A percentile compares a stretch with the other conserved stretches of the same genome.
phyloP scores from a whole-genome alignment of 2,797 vertebrate genomes.

The Danio tinwini region DNA sequence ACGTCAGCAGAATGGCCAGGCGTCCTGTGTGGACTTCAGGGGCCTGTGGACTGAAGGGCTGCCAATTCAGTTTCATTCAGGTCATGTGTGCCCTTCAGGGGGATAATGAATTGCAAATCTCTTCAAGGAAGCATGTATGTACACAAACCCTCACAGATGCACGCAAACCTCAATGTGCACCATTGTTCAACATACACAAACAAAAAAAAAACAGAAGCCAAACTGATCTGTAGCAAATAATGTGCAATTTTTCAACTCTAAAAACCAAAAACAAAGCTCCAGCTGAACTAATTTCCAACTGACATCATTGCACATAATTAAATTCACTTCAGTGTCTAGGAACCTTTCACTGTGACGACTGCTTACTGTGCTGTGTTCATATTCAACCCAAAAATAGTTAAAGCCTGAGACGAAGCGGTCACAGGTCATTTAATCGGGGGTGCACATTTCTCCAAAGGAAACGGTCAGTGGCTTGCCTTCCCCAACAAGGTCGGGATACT shows the following conservation, averaged over 20 bases:
- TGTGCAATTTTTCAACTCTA: background rate
- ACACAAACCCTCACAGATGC: conserved; percentile 7
- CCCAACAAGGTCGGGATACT: conserved; percentile 21
- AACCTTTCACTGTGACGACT: conserved; percentile 10
- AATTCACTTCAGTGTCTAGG: background rate
- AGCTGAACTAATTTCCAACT: conserved; percentile 28
- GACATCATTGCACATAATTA: conserved; percentile 17
- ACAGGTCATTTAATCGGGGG: conserved; percentile 28
- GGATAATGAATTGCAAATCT: conserved; percentile 42
- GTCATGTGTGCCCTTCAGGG: conserved; percentile 46
- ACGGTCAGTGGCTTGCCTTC: conserved; percentile 33
- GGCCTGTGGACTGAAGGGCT: conserved; percentile 27
- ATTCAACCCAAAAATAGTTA: conserved; percentile 34
- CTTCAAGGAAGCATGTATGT: background rate
- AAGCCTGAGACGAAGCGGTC: background rate
- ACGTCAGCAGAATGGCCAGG: conserved; percentile 30
- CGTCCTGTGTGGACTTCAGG: background rate
- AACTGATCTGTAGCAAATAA: background rate
- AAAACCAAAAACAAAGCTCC: conserved; percentile 42
- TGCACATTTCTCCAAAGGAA: conserved; percentile 16
- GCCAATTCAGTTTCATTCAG: conserved; percentile 39
- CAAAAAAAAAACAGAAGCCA: background rate
- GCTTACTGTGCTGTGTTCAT: background rate
- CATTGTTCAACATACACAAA: background rate
- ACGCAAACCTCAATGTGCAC: background rate